A percentile compares a stretch with the other conserved stretches of the same genome.
phyloP scores from a whole-genome alignment of 2,888 invertebrate species.

The Sinopyrophorus schimmeli region DNA sequence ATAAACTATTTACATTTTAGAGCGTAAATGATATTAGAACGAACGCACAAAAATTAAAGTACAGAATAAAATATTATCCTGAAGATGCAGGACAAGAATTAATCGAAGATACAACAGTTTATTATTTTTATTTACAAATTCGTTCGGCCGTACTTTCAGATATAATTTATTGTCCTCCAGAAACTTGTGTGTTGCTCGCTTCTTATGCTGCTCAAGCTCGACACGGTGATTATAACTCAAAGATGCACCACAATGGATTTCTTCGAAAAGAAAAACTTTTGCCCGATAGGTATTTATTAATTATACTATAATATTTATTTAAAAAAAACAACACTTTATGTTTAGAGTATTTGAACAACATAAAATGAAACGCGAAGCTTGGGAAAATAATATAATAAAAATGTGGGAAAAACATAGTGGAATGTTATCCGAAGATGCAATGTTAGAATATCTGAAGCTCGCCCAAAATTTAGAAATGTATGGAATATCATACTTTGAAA shows the following conservation, averaged over 20 bases:
- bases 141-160: conserved; percentile 95
- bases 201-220: conserved; percentile 98
- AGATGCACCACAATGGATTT: conserved; percentile 76
- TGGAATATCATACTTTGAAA: conserved; percentile 98
- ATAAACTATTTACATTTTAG: conserved; percentile 37
- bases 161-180: conserved; percentile 98
- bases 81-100: conserved; percentile 98
- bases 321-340: too few relatives aligned
- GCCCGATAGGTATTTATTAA: conserved; percentile 72
- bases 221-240: conserved; percentile 90
- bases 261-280: conserved; percentile 87
- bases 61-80: conserved; percentile 97
- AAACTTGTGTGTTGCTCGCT: conserved; percentile 94
- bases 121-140: conserved; percentile 89
- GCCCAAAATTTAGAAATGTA: conserved; percentile 98
- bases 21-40: conserved; percentile 42
- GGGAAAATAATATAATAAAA: conserved; percentile 94
- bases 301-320: not conserved
- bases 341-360: conserved; percentile 90
- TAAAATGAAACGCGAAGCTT: conserved; percentile 94
- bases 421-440: conserved; percentile 92
- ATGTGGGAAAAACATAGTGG: conserved; percentile 97
- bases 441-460: conserved; percentile 98
- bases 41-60: conserved; percentile 42
- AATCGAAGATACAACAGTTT: conserved; percentile 97